These are phyloP conservation scores for Sphinx pinastri DNA, from an alignment of 2,888 invertebrate species.

Conservation along the genomic window DNA sequence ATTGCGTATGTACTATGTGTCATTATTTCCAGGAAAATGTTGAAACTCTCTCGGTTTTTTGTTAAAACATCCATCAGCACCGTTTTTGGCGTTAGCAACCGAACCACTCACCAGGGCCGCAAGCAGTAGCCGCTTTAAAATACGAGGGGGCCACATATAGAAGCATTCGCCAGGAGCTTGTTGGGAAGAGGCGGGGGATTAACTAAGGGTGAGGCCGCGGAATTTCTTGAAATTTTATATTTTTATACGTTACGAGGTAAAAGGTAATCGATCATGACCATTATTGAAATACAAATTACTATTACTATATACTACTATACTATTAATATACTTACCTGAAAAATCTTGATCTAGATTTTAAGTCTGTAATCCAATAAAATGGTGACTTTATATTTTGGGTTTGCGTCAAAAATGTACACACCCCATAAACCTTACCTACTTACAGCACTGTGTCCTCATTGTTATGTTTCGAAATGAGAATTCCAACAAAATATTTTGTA, in stretches of 20 bases:
- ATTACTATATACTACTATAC: too few relatives aligned
- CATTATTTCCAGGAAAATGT: background rate
- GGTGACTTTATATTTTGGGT: background rate
- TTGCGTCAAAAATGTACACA: background rate
- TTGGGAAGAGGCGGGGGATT: background rate
- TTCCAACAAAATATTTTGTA: background rate
- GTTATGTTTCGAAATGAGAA: background rate
- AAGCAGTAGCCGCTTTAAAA: background rate
- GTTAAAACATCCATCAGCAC: background rate
- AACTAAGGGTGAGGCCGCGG: background rate
- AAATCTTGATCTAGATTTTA: too few relatives aligned
- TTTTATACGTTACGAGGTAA: background rate
- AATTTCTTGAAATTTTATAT: background rate
- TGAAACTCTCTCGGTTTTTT: background rate
- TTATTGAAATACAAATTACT: too few relatives aligned
- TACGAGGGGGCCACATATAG: constrained; percentile 1
- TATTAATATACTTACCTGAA: too few relatives aligned
- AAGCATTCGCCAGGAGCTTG: background rate
- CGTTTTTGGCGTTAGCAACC: constrained; percentile 4
- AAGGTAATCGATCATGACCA: background rate
- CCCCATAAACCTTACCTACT: background rate
- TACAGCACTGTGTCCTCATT: background rate
- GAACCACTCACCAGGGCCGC: background rate
- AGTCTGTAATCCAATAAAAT: background rate
- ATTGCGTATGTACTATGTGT: too few relatives aligned